These are phyloP conservation scores for Cerastis leucographa DNA, from an alignment of 2,888 invertebrate genomes.

Conservation along the genomic window DNA sequence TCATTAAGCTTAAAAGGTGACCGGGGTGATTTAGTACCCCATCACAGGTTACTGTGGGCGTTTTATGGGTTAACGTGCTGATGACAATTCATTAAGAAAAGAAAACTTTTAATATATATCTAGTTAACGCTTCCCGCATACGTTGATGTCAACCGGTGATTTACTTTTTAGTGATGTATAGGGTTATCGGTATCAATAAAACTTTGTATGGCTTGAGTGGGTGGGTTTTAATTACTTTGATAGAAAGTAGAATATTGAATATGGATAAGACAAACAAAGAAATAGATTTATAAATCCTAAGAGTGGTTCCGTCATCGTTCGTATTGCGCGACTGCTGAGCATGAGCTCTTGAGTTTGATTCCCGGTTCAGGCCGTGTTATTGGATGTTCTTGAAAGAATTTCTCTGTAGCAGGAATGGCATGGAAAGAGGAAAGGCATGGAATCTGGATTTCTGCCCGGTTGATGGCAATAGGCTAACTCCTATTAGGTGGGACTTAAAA, in stretches of 20 bases:
- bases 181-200: slow-evolving; percentile 22
- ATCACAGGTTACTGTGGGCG: slow-evolving; percentile 72
- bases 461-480: no score
- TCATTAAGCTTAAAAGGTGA: slow-evolving; percentile 87
- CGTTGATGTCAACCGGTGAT: slow-evolving; percentile 45
- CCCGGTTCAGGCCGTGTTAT: no score
- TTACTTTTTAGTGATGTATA: slow-evolving; percentile 45
- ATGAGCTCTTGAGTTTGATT: no score
- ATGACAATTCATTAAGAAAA: slow-evolving; percentile 71
- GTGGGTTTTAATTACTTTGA: slow-evolving; percentile 43
- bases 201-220: slow-evolving; percentile 11
- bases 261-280: neutral
- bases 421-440: no score
- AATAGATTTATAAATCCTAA: no score
- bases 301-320: no score
- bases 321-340: no score
- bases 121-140: slow-evolving; percentile 51
- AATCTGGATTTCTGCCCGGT: no score
- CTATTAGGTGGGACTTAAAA: no score
- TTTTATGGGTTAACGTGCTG: slow-evolving; percentile 68
- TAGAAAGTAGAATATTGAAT: slow-evolving; percentile 2
- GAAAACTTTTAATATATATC: slow-evolving; percentile 59
- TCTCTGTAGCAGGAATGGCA: no score
- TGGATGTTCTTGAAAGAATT: no score
- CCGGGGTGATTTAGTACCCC: slow-evolving; percentile 80